These are phyloP conservation scores for Laspeyria flexula DNA, from an alignment of 2,888 invertebrate species.

Conservation along the genomic window DNA sequence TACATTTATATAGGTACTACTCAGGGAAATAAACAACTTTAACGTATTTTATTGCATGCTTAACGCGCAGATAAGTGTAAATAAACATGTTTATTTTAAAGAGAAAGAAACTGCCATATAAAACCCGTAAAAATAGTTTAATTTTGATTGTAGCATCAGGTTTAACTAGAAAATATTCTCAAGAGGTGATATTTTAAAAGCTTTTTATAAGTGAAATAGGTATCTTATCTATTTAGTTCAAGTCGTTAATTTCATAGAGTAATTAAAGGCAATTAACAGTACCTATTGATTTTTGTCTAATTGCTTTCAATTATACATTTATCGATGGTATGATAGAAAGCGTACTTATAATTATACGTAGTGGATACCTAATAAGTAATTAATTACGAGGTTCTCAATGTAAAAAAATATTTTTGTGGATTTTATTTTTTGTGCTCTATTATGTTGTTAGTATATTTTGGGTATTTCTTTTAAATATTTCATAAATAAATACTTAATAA, in stretches of 20 bases:
- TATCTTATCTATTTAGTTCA: background rate
- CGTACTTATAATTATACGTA: background rate
- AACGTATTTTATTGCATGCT: background rate
- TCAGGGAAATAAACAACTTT: background rate
- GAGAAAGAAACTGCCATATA: background rate
- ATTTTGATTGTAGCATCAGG: background rate
- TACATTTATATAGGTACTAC: background rate
- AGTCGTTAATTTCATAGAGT: background rate
- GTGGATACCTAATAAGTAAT: too few relatives aligned
- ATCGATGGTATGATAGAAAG: background rate
- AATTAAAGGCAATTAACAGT: background rate
- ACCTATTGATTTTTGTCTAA: background rate
- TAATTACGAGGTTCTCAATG: too few relatives aligned
- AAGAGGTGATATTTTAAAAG: background rate
- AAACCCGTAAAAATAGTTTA: background rate
- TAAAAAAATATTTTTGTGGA: too few relatives aligned
- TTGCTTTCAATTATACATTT: background rate
- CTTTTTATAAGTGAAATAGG: background rate
- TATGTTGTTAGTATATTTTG: too few relatives aligned
- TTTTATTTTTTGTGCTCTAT: too few relatives aligned
- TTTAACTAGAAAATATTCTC: background rate
- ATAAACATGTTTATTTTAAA: background rate
- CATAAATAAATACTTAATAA: too few relatives aligned
- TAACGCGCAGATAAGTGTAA: slow-evolving; percentile 2
- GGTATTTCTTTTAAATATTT: too few relatives aligned